A percentile compares a stretch with the other conserved stretches of the same genome.
Conservation (phyloP, 2,888 invertebrate genomes). For the Lochmaea capreae region DNA sequence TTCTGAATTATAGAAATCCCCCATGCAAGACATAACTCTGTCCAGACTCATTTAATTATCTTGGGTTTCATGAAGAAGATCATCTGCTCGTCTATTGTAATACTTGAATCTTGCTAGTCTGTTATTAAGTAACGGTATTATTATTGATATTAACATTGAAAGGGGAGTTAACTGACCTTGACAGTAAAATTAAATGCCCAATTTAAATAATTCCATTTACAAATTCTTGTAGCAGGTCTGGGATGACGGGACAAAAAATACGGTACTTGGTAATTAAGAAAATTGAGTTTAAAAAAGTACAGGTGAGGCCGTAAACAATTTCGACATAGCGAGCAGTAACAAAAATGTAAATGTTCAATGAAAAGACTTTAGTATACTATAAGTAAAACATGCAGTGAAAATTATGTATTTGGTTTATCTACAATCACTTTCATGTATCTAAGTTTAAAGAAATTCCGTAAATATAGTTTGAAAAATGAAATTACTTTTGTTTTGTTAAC, state of each 20-base stretch:
- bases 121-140: neutral
- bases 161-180: constrained; percentile 8
- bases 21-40: neutral
- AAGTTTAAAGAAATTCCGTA: no score
- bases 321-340: no score
- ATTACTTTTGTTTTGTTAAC: neutral
- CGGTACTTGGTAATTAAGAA: neutral
- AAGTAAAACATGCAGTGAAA: no score
- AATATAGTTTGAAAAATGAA: no score
- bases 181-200: neutral
- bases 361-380: no score
- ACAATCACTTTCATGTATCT: no score
- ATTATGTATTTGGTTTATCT: no score
- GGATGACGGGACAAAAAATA: neutral
- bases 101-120: no score
- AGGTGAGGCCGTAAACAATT: no score
- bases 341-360: no score
- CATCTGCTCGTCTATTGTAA: neutral
- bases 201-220: neutral
- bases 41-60: neutral
- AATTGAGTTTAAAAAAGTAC: no score
- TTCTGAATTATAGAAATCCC: neutral
- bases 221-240: neutral
- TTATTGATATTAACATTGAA: neutral
- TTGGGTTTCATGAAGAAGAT: neutral